Base-by-base conservation (phyloP, 2,113 vertebrate genomes). In the Vulpes vulpes region DNA sequence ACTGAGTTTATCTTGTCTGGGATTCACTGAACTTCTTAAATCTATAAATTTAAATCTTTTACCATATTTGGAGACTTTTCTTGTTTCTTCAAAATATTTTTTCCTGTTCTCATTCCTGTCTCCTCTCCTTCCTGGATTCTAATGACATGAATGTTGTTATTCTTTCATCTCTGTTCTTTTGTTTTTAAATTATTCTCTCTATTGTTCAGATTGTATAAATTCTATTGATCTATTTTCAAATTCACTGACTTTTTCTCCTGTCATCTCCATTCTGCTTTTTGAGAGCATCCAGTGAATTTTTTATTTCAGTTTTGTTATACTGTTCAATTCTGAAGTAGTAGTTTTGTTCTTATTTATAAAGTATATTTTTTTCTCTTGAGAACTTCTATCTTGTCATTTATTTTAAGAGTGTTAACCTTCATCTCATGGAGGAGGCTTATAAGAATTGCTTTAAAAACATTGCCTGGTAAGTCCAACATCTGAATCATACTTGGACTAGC, bases 371-470 rank as follows among this genome's bases (percentile, higher is more conserved):
- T 80, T 25, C 55, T 38, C n/a, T 78, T 86, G 23, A 91, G 53
- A 81, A 79, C 3, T 14, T 90, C 57, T 89, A 38, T 64, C 17
- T 82, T 86, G 74, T n/a, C 11, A 35, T 59, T 94, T 86, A 67
- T 89, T 97, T 95, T 30, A 94, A 74, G 60, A 76, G 11, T 38
- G 64, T 49, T 95, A 64, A 27, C 17, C 17, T 80, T 89, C 38
- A 5, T 20, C 23, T 85, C 22, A 16, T 43, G 3, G 43, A 91
- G 15, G 38, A 60, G 15, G 55, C 12, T 84, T 73, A 65, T n/a
- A 59, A 84, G 30, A 64, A 43, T 60, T 92, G 27, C 74, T 83
- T 84, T 78, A 87, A 87, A 81, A 95, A 15, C 4, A 51, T 20
- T 59, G 55, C 57, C 49, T 93, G 59, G 38, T 62, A 23, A 76